phyloP scores from a whole-genome alignment of 2,113 vertebrate genomes.

The Upupa epops region DNA sequence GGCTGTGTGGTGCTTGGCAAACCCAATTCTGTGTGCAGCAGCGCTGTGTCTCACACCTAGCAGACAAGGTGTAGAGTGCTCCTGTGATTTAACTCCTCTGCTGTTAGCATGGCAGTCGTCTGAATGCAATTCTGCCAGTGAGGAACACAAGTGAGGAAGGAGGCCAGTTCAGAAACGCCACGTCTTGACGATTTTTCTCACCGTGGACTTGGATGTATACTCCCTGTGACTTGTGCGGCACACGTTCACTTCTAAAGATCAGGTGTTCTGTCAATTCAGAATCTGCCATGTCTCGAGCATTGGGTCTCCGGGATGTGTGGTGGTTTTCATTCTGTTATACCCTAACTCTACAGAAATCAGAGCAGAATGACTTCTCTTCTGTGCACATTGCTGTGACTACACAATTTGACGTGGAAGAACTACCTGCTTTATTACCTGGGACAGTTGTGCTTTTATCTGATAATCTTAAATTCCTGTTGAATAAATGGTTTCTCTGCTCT shows the following conservation, averaged over 20 bases:
- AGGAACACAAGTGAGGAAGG: constrained; percentile 47
- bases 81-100: constrained; percentile 17
- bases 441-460: neutral
- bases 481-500: constrained; percentile 20
- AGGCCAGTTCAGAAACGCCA: constrained; percentile 66
- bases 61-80: neutral
- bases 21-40: neutral
- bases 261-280: constrained; percentile 32
- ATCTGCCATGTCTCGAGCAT: neutral
- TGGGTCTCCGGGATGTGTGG: neutral
- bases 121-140: neutral
- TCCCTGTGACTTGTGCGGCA: constrained; percentile 26
- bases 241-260: constrained; percentile 51
- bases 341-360: neutral
- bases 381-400: neutral
- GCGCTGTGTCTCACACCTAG: neutral
- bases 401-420: neutral
- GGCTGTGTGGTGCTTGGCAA: neutral
- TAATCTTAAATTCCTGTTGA: neutral
- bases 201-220: constrained; percentile 51
- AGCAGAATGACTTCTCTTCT: neutral
- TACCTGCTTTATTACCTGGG: neutral
- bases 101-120: constrained; percentile 2
- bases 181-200: constrained; percentile 62
- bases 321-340: neutral